Conservation (phyloP, 2,888 invertebrate genomes). For the Seira sanloemensis region DNA sequence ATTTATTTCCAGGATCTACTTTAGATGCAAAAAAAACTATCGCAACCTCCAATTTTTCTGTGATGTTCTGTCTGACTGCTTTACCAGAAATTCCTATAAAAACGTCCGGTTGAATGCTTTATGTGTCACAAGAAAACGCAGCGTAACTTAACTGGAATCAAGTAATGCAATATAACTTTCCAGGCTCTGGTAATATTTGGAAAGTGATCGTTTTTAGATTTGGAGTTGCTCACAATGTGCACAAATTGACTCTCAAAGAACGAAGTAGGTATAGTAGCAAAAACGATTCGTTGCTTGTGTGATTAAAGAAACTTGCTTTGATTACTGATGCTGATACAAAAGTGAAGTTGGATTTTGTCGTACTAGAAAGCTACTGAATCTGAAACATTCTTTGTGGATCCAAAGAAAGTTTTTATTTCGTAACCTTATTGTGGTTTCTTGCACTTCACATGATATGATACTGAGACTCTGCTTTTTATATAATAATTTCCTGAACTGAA, state of each 20-base stretch:
- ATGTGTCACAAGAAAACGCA: background rate
- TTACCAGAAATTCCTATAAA: background rate
- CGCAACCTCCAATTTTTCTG: background rate
- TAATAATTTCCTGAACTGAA: background rate
- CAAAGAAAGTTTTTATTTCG: background rate
- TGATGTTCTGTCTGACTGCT: constrained; percentile 6
- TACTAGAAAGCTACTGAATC: constrained; percentile 19
- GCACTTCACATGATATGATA: background rate
- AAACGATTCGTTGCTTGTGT: background rate
- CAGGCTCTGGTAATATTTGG: background rate
- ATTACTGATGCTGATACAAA: constrained; percentile 53
- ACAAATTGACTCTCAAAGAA: background rate
- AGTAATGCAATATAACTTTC: no score
- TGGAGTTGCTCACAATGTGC: background rate
- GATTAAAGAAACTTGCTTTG: constrained; percentile 45
- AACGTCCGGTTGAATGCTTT: background rate
- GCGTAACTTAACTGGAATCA: no score
- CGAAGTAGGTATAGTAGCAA: background rate
- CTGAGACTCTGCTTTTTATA: background rate
- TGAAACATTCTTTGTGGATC: background rate
- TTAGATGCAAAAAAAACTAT: constrained; percentile 20
- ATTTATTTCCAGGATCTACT: constrained; percentile 42
- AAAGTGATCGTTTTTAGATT: background rate
- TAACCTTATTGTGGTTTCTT: no score
- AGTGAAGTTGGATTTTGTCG: constrained; percentile 46